phyloP scores from a whole-genome alignment of 1,140 invertebrate species.

The Drosophila serrata region DNA sequence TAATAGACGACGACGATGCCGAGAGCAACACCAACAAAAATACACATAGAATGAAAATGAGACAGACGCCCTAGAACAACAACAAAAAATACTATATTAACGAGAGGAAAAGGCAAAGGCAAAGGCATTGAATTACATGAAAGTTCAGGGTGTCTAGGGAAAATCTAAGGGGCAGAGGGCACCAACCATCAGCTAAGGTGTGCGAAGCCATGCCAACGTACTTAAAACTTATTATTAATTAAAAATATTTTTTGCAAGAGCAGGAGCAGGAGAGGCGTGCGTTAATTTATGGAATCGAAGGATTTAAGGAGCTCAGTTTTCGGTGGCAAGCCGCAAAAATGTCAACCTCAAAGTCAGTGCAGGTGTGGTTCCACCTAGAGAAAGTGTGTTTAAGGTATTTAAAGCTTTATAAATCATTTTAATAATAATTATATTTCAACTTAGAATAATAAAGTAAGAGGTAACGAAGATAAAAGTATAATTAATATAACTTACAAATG shows the following conservation, averaged over 20 bases:
- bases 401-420: background rate
- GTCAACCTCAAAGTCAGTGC: background rate
- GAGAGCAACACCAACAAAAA: constrained; percentile 25
- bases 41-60: constrained; percentile 33
- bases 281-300: constrained; percentile 55
- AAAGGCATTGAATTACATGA: constrained; percentile 72
- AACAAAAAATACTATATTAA: constrained; percentile 16
- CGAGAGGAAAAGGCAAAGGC: constrained; percentile 18
- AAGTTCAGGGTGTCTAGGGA: constrained; percentile 51
- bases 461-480: too few relatives aligned
- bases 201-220: constrained; percentile 39
- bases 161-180: background rate
- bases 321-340: constrained; percentile 24
- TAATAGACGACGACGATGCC: constrained; percentile 62
- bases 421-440: background rate
- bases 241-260: constrained; percentile 55
- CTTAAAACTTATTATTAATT: constrained; percentile 81
- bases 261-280: constrained; percentile 26
- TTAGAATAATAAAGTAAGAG: background rate
- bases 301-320: constrained; percentile 38
- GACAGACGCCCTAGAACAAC: constrained; percentile 35
- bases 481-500: too few relatives aligned
- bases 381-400: background rate
- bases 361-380: constrained; percentile 6
- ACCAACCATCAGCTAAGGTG: constrained; percentile 39